phyloP scores from a whole-genome alignment of 2,888 invertebrate genomes.

The Dolichopus griseipennis region DNA sequence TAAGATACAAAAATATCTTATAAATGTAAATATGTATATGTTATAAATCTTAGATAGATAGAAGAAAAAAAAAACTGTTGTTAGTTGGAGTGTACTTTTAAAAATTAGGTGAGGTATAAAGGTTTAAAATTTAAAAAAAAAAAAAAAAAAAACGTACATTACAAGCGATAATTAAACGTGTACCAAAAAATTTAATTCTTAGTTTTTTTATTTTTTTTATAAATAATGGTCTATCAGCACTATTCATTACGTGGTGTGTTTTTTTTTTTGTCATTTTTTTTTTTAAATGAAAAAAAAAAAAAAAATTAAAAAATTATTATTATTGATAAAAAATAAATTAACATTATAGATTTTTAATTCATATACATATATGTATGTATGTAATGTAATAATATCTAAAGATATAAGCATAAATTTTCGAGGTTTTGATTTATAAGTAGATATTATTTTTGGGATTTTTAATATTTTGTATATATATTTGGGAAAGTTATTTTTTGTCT shows the following conservation, averaged over 20 bases:
- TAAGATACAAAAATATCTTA: no score
- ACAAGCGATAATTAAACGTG: conserved; percentile 1
- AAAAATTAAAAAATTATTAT: no score
- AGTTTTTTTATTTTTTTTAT: background rate
- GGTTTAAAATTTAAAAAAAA: no score
- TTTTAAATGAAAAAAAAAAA: background rate
- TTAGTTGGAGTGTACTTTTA: background rate
- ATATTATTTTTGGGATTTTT: background rate
- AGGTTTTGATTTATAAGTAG: conserved; percentile 3
- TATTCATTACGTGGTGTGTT: background rate
- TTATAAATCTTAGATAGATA: background rate
- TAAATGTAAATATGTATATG: no score
- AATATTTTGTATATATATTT: background rate
- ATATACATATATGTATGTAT: background rate
- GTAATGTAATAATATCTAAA: background rate
- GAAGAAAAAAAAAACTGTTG: background rate
- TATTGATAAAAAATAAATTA: conserved; percentile 6
- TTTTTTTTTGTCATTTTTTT: background rate
- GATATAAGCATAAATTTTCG: background rate
- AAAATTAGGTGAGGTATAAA: background rate
- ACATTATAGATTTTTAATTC: conserved; percentile 3
- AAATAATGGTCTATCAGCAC: background rate
- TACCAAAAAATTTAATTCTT: background rate
- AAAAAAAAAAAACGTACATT: background rate
- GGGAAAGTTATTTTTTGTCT: background rate